phyloP scores from a whole-genome alignment of 1,140 invertebrate genomes.

The Parasteatoda tepidariorum region DNA sequence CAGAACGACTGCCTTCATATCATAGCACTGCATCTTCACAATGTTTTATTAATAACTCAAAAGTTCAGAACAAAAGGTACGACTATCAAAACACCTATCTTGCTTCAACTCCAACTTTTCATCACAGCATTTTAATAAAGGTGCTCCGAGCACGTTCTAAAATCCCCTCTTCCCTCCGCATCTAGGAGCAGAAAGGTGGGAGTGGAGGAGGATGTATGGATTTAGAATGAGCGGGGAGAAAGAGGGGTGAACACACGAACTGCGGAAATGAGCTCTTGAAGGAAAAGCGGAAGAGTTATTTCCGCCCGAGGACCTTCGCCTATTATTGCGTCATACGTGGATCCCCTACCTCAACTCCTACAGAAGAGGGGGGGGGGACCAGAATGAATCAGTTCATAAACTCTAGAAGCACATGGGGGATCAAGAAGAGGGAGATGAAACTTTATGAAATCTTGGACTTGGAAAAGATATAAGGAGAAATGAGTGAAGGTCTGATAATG shows the following conservation, averaged over 20 bases:
- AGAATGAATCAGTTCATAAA: conserved; percentile 31
- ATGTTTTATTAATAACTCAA: not conserved
- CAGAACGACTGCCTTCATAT: not conserved
- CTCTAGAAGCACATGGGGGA: not conserved
- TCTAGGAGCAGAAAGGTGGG: not conserved
- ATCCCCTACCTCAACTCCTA: not conserved
- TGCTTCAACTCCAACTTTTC: not conserved
- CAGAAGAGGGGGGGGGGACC: not conserved
- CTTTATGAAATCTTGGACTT: not conserved
- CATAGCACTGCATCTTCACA: not conserved
- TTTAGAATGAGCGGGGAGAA: too few species aligned
- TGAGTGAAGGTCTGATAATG: too few species aligned
- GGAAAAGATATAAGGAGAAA: too few species aligned
- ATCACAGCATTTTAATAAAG: not conserved
- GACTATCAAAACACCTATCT: not conserved
- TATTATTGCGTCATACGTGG: conserved; percentile 23
- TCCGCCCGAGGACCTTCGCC: conserved; percentile 2
- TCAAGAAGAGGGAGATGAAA: not conserved
- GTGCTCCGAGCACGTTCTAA: not conserved
- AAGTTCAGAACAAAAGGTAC: not conserved
- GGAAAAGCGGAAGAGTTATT: conserved; percentile 35
- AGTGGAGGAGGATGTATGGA: too few species aligned
- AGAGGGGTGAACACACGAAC: not conserved
- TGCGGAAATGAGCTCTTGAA: conserved; percentile 40
- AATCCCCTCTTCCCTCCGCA: not conserved